Evolutionary conservation across 2,888 invertebrate genomes (phyloP).

Genomic region (Agrotis exclamationis): DNA sequence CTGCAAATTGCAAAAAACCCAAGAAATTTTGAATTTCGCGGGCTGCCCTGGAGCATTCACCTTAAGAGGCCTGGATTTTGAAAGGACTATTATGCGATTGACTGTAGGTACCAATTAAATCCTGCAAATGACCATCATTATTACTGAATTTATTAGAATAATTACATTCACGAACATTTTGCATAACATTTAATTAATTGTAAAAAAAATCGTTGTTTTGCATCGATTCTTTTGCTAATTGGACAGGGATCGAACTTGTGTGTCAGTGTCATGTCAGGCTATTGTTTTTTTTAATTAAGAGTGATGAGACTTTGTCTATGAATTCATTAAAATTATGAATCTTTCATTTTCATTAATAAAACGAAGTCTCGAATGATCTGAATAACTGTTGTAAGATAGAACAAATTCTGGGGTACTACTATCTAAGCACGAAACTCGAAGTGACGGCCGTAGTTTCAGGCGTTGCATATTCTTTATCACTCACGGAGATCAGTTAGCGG

Average conservation of each 20-base stretch:
- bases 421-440: too few species aligned
- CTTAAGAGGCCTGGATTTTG: not conserved
- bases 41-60: too few species aligned
- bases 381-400: not conserved
- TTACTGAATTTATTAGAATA: conserved; percentile 39
- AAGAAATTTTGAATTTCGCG: too few species aligned
- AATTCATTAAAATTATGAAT: not conserved
- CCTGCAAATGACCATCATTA: not conserved
- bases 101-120: conserved; percentile 16
- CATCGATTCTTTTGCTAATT: conserved; percentile 41
- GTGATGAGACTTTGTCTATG: not conserved
- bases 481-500: too few species aligned
- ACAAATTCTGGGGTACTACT: too few species aligned
- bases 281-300: conserved; percentile 11
- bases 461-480: too few species aligned
- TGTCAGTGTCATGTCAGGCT: conserved; percentile 34
- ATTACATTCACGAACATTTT: conserved; percentile 33
- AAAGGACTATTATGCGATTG: not conserved
- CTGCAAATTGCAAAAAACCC: too few species aligned
- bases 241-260: conserved; percentile 25
- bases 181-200: conserved; percentile 23
- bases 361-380: not conserved
- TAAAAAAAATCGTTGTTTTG: conserved; percentile 24
- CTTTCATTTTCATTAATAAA: not conserved
- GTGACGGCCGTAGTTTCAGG: too few species aligned